Evolutionary conservation across 2,113 vertebrate species (phyloP).

Genomic region (Heloderma charlesbogerti): DNA sequence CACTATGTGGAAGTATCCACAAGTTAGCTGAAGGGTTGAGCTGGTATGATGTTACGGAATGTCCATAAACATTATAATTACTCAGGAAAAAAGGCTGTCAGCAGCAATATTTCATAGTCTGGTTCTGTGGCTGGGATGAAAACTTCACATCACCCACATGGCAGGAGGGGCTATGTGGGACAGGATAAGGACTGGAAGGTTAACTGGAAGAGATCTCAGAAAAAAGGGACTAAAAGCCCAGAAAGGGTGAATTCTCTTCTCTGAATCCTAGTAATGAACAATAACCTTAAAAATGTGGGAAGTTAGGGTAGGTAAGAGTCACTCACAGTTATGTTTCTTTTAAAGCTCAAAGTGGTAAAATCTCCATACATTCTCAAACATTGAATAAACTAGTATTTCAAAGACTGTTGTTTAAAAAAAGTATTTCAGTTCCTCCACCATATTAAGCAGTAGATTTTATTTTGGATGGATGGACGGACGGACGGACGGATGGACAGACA

Average conservation of each 20-base stretch:
- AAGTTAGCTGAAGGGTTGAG: not conserved
- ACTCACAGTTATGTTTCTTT: not conserved
- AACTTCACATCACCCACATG: not conserved
- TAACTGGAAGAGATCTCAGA: not conserved
- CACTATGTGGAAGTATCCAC: not conserved
- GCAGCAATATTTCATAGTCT: not conserved
- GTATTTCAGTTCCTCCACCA: constrained; percentile 41
- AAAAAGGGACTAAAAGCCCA: not conserved
- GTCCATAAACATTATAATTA: not conserved
- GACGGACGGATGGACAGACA: too few species aligned
- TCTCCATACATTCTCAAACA: not conserved
- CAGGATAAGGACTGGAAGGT: not conserved
- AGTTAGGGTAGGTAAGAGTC: not conserved
- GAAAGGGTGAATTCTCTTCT: not conserved
- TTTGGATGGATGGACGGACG: too few species aligned
- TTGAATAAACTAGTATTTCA: constrained; percentile 30
- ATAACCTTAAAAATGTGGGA: not conserved
- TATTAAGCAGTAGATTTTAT: constrained; percentile 39
- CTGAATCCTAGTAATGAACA: not conserved
- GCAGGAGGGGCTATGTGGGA: not conserved
- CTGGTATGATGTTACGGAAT: not conserved
- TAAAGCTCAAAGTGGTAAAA: not conserved
- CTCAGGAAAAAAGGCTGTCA: not conserved
- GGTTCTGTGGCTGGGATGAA: not conserved
- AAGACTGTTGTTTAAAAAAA: constrained; percentile 24